A percentile compares a stretch with the other conserved stretches of the same genome.
phyloP scores from a whole-genome alignment of 2,113 vertebrate genomes.

The Semicossyphus pulcher region DNA sequence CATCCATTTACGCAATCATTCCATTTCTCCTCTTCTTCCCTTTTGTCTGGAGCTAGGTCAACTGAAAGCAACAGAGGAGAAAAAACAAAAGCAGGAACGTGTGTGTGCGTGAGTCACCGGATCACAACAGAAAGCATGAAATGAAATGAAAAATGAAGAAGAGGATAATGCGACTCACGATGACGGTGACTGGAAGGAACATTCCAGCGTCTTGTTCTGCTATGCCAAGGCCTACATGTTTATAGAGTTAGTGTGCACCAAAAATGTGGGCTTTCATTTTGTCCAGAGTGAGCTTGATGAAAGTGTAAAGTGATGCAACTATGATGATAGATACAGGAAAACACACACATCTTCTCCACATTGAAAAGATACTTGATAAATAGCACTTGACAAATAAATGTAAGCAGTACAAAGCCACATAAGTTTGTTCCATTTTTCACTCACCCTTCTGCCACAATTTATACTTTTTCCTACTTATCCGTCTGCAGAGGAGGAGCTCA shows the following conservation, averaged over 20 bases:
- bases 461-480: background rate
- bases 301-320: conserved; percentile 42
- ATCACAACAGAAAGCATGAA: conserved; percentile 47
- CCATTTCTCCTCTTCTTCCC: conserved; percentile 7
- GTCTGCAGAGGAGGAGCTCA: background rate
- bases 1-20: conserved; percentile 63
- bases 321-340: conserved; percentile 20
- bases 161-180: conserved; percentile 21
- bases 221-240: conserved; percentile 19
- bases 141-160: conserved; percentile 7
- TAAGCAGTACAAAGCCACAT: background rate
- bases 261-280: conserved; percentile 39
- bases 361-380: conserved; percentile 4
- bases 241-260: background rate
- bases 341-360: conserved; percentile 11
- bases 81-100: conserved; percentile 44
- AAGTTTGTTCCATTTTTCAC: background rate
- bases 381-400: background rate
- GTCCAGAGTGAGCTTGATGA: conserved; percentile 24
- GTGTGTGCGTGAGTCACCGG: conserved; percentile 49
- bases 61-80: conserved; percentile 57
- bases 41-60: conserved; percentile 67
- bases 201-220: conserved; percentile 8
- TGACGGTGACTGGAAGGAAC: conserved; percentile 51
- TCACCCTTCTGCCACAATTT: background rate